Conservation (phyloP, 2,797 vertebrate genomes). For the Tadarida brasiliensis region DNA sequence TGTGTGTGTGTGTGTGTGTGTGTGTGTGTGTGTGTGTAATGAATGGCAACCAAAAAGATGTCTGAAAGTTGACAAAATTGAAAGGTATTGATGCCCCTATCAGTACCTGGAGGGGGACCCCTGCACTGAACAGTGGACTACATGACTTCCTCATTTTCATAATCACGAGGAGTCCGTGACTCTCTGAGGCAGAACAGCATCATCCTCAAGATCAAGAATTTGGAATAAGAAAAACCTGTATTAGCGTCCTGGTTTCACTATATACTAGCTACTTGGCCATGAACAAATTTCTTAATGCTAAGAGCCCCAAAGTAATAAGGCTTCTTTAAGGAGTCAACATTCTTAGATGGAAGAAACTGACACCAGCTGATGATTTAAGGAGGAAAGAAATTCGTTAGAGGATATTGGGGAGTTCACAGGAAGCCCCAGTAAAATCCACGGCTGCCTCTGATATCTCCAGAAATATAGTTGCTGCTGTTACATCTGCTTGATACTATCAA, state of each 20-base stretch:
- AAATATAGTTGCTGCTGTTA: neutral
- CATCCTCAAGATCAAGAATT: neutral
- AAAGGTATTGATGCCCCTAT: neutral
- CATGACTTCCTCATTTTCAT: neutral
- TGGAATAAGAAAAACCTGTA: neutral
- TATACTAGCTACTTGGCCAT: neutral
- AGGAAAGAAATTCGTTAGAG: neutral
- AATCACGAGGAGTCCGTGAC: neutral
- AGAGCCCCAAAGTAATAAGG: neutral
- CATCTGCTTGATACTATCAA: neutral
- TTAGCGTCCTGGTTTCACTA: neutral
- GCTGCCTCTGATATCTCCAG: neutral
- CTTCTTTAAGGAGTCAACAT: slow-evolving; percentile 28
- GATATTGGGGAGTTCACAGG: neutral
- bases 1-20: neutral
- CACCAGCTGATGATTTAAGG: neutral
- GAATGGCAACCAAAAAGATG: neutral
- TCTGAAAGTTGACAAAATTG: neutral
- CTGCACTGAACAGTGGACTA: neutral
- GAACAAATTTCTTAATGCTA: slow-evolving; percentile 12
- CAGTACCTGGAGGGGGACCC: fast-evolving
- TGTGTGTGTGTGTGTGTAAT: neutral
- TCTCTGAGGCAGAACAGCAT: neutral
- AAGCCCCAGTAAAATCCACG: fast-evolving
- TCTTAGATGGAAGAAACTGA: neutral